These are phyloP conservation scores for Ceratoteleas bidentatus DNA, from an alignment of 1,140 invertebrate species.

Conservation along the genomic window DNA sequence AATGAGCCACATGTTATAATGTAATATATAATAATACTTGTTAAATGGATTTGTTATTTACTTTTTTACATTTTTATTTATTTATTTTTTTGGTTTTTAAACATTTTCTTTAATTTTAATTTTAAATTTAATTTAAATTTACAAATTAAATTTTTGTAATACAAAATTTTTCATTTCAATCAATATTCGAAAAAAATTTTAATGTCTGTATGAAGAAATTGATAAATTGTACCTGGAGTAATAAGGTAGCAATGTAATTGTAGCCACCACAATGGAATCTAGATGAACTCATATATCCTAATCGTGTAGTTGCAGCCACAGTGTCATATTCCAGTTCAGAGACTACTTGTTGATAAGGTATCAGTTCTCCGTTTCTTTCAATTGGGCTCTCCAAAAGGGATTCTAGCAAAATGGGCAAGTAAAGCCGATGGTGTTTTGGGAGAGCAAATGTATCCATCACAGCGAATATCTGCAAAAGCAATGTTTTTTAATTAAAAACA, in stretches of 20 bases:
- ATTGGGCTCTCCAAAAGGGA: conserved; percentile 86
- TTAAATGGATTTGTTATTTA: conserved; percentile 8
- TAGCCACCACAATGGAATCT: conserved; percentile 85
- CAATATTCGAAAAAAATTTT: background rate
- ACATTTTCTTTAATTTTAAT: too few species aligned
- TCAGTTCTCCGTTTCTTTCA: conserved; percentile 81
- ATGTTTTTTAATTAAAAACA: too few species aligned
- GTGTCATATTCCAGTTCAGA: conserved; percentile 88
- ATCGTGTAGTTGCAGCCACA: conserved; percentile 81
- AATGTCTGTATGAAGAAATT: too few species aligned
- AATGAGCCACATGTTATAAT: too few species aligned
- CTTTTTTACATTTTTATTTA: conserved; percentile 1
- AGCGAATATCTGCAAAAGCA: too few species aligned
- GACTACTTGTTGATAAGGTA: conserved; percentile 89
- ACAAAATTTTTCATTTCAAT: too few species aligned
- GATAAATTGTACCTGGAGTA: conserved; percentile 80
- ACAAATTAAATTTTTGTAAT: too few species aligned
- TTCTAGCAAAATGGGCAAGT: conserved; percentile 86
- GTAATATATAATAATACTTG: too few species aligned
- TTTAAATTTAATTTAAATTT: too few species aligned
- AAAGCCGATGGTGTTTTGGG: too few species aligned
- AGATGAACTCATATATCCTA: conserved; percentile 83
- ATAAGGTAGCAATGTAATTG: conserved; percentile 83
- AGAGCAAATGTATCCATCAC: too few species aligned
- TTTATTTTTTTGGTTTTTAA: background rate